Evolutionary conservation across 2,113 vertebrate species (phyloP).

Genomic region (Hypomesus transpacificus): DNA sequence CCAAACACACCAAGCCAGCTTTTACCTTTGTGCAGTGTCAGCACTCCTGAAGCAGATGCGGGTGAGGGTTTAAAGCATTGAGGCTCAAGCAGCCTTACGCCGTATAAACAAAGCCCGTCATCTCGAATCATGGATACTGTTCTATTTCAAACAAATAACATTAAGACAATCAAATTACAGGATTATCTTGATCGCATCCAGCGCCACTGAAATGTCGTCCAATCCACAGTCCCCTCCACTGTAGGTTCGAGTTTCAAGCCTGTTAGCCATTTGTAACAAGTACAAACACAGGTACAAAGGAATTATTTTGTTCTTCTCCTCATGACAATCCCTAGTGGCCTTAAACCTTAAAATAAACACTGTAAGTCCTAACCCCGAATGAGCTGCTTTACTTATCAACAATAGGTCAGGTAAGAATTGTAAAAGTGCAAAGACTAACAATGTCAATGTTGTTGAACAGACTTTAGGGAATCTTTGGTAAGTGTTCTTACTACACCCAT

Average conservation of each 20-base stretch:
- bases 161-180: conserved; percentile 42
- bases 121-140: not conserved
- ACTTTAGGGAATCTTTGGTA: conserved; percentile 39
- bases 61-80: conserved; percentile 9
- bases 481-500: not conserved
- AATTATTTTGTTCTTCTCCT: too few species aligned
- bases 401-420: too few species aligned
- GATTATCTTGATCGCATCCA: conserved; percentile 19
- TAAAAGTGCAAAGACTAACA: conserved; percentile 16
- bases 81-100: conserved; percentile 13
- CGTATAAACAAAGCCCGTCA: conserved; percentile 5
- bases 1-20: conserved; percentile 48
- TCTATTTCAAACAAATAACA: conserved; percentile 36
- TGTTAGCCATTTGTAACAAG: too few species aligned
- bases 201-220: not conserved
- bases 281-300: too few species aligned
- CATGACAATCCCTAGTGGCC: too few species aligned
- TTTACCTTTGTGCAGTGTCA: conserved; percentile 42
- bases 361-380: too few species aligned
- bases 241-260: too few species aligned
- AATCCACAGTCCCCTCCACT: conserved; percentile 28
- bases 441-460: conserved; percentile 31
- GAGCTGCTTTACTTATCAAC: too few species aligned
- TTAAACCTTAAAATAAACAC: too few species aligned
- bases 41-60: conserved; percentile 37